Evolutionary conservation across 2,888 invertebrate genomes (phyloP), one percentile per base, ranked within the genome.

Genomic region (Idaea aversata): DNA sequence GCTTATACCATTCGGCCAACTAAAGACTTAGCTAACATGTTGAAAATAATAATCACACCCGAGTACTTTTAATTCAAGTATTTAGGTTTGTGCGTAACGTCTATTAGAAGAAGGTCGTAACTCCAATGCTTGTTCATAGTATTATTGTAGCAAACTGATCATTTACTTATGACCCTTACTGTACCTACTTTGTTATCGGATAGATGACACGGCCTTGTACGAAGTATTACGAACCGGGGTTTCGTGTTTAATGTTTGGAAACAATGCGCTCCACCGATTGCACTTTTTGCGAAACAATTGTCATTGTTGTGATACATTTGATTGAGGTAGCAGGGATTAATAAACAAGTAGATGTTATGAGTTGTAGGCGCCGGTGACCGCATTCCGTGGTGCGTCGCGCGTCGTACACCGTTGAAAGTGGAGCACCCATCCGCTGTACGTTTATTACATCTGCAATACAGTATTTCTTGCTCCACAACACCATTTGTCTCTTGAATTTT

Each of bases 361-460:
- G 71, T 71, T 67, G 75, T 80, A 80, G 82, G 81, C 85, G 84
- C 78, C 77, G 82, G 69, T 87, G 90, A 81, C 91, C 90, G 91
- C 91, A 92, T 92, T 92, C 88, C 84, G 85, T 74, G 77, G 72
- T 72, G 73, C 79, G 81, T 75, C 81, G 82, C 80, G 76, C 79
- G 15, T 15, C 57, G 57, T 15, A 47, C 58, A 74, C 76, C 80
- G 79, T 80, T 77, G 80, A 85, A 91, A 89, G 85, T 91, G 71
- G 90, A 86, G 78, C 91, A 82, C 73, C 79, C 86, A 83, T 90
- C 89, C 90, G 90, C 76, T 81, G 73, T 70, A 72, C 77, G 77
- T 77, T 82, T 80, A 78, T 77, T 78, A 83, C 81, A 84, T 83
- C 83, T 77, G 79, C 82, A 78, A 84, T 78, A 74, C 72, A 71